Evolutionary conservation across 2,888 invertebrate genomes (phyloP).

Genomic region (Ecdyonurus torrentis): DNA sequence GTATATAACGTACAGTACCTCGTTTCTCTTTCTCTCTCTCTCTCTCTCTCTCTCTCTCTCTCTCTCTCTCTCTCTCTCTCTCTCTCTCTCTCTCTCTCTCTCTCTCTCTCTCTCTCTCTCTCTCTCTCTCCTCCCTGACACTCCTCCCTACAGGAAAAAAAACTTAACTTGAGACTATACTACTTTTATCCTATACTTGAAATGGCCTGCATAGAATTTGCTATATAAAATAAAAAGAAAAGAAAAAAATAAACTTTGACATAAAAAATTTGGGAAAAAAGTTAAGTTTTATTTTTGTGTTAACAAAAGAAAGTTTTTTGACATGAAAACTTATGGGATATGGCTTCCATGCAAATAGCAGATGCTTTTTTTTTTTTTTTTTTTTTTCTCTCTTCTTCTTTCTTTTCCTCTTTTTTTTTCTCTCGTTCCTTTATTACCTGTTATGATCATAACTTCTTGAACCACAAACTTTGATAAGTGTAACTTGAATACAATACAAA

Average conservation of each 20-base stretch:
- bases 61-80: too few species aligned
- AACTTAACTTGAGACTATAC: too few species aligned
- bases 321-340: slow-evolving; percentile 1
- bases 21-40: too few species aligned
- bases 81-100: too few species aligned
- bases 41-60: too few species aligned
- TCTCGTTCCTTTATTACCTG: neutral
- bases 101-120: too few species aligned
- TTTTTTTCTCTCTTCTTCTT: neutral
- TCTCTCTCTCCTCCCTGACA: too few species aligned
- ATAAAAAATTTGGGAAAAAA: neutral
- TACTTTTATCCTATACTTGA: neutral
- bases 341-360: neutral
- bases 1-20: too few species aligned
- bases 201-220: neutral
- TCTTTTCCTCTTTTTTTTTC: too few species aligned
- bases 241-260: neutral
- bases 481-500: neutral
- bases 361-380: neutral
- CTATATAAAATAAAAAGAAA: neutral
- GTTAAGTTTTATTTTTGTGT: neutral
- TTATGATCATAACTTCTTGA: neutral
- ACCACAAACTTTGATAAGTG: neutral
- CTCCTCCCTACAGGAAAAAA: too few species aligned
- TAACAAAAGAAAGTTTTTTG: slow-evolving; percentile 1